Conservation (phyloP, 2,888 invertebrate species). For the Chrysomela aeneicollis region DNA sequence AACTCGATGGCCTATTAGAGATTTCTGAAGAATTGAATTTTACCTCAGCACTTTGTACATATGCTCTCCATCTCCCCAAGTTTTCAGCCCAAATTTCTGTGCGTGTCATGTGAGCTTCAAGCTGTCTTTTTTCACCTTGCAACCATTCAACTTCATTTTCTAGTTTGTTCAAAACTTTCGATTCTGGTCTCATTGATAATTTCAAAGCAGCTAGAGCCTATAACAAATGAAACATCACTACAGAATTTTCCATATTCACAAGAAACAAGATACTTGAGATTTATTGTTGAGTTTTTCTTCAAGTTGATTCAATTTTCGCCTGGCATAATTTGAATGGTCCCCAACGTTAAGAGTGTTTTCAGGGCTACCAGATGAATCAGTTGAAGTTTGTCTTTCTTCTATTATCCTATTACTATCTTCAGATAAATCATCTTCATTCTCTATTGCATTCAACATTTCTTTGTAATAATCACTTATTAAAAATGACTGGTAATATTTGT, state of each 20-base stretch:
- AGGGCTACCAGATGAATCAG: slow-evolving; percentile 66
- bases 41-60: slow-evolving; percentile 84
- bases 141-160: slow-evolving; percentile 86
- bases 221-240: slow-evolving; percentile 15
- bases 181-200: slow-evolving; percentile 84
- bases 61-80: slow-evolving; percentile 86
- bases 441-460: slow-evolving; percentile 72
- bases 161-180: slow-evolving; percentile 79
- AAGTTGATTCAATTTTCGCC: slow-evolving; percentile 81
- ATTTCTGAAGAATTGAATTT: not conserved
- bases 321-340: slow-evolving; percentile 84
- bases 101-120: slow-evolving; percentile 84
- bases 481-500: slow-evolving; percentile 89
- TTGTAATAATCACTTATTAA: slow-evolving; percentile 86
- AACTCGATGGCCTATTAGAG: no score
- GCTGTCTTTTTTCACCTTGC: slow-evolving; percentile 78
- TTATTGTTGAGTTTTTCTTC: slow-evolving; percentile 88
- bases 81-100: slow-evolving; percentile 93
- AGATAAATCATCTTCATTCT: slow-evolving; percentile 65
- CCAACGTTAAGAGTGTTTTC: slow-evolving; percentile 70
- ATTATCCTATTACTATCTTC: slow-evolving; percentile 58
- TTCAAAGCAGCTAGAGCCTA: slow-evolving; percentile 82
- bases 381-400: slow-evolving; percentile 67
- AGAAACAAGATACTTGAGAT: slow-evolving; percentile 65
- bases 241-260: not conserved